Evolutionary conservation across 2,113 vertebrate genomes (phyloP), one percentile per base, ranked within the genome.

Genomic region (Antigone vipio): DNA sequence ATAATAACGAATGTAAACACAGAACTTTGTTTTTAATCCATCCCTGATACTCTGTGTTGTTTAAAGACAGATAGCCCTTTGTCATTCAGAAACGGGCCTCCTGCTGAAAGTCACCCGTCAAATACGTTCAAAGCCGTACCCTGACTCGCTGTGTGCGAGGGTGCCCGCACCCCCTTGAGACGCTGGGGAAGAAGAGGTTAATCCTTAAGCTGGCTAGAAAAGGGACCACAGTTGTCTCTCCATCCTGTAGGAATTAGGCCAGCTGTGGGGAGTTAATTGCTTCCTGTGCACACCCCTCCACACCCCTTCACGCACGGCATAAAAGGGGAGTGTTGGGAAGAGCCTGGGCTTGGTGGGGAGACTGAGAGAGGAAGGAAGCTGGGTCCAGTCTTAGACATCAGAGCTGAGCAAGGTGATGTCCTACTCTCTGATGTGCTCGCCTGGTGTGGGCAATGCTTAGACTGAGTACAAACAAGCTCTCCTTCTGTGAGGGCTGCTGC

Each of bases 191-290:
- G 75, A 93, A 88, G 23, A 83, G 77, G 87, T 96, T 96, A 96
- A 93, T 74, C 34, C 53, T 90, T 80, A 89, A 83, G 0, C n/a
- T 73, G 38, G 1, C 26, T 86, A 23, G 60, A 69, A 86, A 88
- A 95, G 35, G 40, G 49, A 86, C 81, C 52, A 15, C 19, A 60
- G 67, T 89, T 71, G 42, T 76, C 27, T 86, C 45, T 71, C 42
- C 17, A 71, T 92, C 59, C 67, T 91, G 77, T 10, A 92, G 78
- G 76, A 92, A 93, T 97, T 75, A 92, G 45, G 32, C 38, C 75
- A 96, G 95, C 95, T 96, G 92, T 89, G 56, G 38, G 74, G 78
- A 96, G 35, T 91, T 95, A 94, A 95, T 95, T 93, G 75, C 83
- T 95, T 97, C 93, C 95, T 94, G 35, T 27, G 60, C 56, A 96